Base-by-base conservation (phyloP, 1,140 invertebrate genomes). In the Zaprionus ornatus region DNA sequence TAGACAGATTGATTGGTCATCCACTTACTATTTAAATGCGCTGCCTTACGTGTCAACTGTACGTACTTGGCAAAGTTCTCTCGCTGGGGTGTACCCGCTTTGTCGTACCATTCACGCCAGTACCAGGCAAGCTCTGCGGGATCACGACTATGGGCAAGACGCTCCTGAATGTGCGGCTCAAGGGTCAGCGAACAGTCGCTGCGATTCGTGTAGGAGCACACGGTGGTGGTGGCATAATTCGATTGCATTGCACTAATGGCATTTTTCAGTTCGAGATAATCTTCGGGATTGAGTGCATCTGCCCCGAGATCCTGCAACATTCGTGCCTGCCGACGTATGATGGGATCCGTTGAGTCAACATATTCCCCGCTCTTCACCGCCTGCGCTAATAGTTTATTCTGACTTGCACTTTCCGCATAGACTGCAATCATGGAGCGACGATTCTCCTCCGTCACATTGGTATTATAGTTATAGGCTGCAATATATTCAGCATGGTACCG, bases 81-180 rank as follows among this genome's bases (percentile, higher is more conserved):
- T 50, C 95, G 94, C 68, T 97, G 95, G 54, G 95, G 94, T 29
- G 95, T 95, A 0, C 97, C 97, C 1, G 95, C 94, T 4, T 93
- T 94, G 45, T 95, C 94, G 65, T 97, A 93, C 97, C 97, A 98
- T 69, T 95, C 93, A 13, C 94, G 93, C 97, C 97, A 98, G 9
- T 95, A 92, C 79, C 97, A 94, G 64, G 95, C 94, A 68, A 97
- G 88, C 90, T 97, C 95, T 4, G 96, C 94, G 6, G 96, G 95
- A 91, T 97, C 94, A n/a, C 94, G 93, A 69, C 95, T 96, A 21
- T 93, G 94, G 1, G 94, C 93, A 42, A 97, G 93, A 50, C 96
- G 94, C 48, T 95, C 94, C 1, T 95, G 95, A 10, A 97, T 93
- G 78, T 97, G 96, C 68, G 97, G 97, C 85, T 98, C 97, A 1